phyloP scores from a whole-genome alignment of 2,113 vertebrate genomes.

The Chaetorhynchus papuensis region DNA sequence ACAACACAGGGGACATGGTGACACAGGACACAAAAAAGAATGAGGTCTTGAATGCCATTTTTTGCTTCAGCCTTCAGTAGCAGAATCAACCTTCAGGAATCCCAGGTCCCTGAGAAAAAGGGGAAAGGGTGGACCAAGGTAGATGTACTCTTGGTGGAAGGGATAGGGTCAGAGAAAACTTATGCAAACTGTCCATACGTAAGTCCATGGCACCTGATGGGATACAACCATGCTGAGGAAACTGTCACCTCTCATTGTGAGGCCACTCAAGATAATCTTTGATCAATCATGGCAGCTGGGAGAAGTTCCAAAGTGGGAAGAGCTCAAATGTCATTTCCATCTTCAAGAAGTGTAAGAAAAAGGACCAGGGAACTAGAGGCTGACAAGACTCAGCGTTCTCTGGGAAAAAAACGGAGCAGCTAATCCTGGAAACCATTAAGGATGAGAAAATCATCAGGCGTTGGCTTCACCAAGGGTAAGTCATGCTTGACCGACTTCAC shows the following conservation, averaged over 20 bases:
- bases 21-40: not conserved
- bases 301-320: not conserved
- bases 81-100: not conserved
- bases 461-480: not conserved
- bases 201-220: not conserved
- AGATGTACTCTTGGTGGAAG: not conserved
- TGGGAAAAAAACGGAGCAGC: not conserved
- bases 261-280: not conserved
- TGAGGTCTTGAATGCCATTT: not conserved
- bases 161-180: not conserved
- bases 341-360: not conserved
- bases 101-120: not conserved
- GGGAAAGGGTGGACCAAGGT: not conserved
- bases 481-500: not conserved
- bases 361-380: not conserved
- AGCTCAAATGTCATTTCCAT: not conserved
- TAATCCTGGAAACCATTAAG: not conserved
- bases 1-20: rapidly evolving
- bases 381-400: not conserved
- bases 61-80: not conserved
- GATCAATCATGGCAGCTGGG: not conserved
- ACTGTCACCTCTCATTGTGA: not conserved
- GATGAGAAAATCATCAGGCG: not conserved
- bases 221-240: not conserved
- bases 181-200: not conserved